phyloP scores from a whole-genome alignment of 2,797 vertebrate species.

The Cyprinodon diabolis region DNA sequence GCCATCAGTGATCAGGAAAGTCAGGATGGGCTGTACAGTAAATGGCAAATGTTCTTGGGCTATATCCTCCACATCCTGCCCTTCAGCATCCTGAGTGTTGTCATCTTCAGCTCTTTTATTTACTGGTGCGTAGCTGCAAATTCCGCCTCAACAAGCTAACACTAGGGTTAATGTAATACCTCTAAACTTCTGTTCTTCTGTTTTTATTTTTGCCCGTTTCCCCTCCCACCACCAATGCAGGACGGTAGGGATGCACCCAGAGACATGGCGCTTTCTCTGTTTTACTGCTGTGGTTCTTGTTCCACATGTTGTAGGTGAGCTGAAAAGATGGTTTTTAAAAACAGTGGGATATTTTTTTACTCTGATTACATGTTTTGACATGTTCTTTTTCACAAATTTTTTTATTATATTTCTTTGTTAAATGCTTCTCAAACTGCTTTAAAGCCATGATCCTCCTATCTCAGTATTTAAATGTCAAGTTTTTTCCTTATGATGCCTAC shows the following conservation, averaged over 20 bases:
- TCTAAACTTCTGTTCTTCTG: neutral
- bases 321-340: neutral
- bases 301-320: constrained; percentile 88
- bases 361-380: neutral
- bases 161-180: neutral
- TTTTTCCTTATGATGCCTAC: too few relatives aligned
- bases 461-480: too few relatives aligned
- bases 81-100: constrained; percentile 88
- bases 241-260: constrained; percentile 88
- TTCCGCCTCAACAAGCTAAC: neutral
- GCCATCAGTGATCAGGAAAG: constrained; percentile 94
- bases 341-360: neutral
- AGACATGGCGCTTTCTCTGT: constrained; percentile 85
- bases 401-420: too few relatives aligned
- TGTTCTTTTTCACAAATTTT: neutral
- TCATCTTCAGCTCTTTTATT: constrained; percentile 87
- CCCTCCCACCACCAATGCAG: constrained; percentile 65
- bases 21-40: constrained; percentile 93
- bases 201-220: neutral
- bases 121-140: constrained; percentile 88
- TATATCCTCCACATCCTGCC: constrained; percentile 92
- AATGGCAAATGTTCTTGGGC: constrained; percentile 96
- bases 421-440: too few relatives aligned
- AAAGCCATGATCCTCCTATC: too few relatives aligned
- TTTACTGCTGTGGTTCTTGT: constrained; percentile 89